phyloP scores from a whole-genome alignment of 2,797 vertebrate species.

The Sebastes matsubarae region DNA sequence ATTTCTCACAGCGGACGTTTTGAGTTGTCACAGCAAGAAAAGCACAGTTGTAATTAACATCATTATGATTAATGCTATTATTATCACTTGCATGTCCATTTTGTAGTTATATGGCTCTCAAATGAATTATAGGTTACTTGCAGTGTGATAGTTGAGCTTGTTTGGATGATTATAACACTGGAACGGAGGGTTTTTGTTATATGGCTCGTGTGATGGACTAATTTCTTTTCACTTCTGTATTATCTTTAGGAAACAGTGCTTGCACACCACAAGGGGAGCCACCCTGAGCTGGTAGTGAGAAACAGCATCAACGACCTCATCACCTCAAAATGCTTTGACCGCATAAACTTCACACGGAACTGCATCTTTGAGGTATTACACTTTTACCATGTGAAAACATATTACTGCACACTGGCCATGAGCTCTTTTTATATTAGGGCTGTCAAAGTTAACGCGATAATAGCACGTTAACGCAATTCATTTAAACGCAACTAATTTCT shows the following conservation, averaged over 20 bases:
- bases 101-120: too few species aligned
- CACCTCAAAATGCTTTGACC: background rate
- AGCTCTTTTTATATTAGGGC: too few species aligned
- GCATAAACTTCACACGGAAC: rapidly evolving
- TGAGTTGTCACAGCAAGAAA: too few species aligned
- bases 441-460: too few species aligned
- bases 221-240: background rate
- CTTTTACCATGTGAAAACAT: background rate
- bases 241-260: background rate
- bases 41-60: too few species aligned
- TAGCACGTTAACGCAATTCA: too few species aligned
- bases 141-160: background rate
- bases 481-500: too few species aligned
- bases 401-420: background rate
- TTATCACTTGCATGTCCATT: too few species aligned
- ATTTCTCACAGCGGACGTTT: too few species aligned
- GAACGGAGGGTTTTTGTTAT: background rate
- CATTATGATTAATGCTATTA: too few species aligned
- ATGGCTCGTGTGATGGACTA: background rate
- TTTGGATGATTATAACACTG: background rate
- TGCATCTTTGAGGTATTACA: background rate
- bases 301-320: background rate
- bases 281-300: rapidly evolving
- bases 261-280: rapidly evolving
- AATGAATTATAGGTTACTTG: too few species aligned